Evolutionary conservation across 2,113 vertebrate genomes (phyloP), one percentile per base, ranked within the genome.

Genomic region (Arothron firmamentum): DNA sequence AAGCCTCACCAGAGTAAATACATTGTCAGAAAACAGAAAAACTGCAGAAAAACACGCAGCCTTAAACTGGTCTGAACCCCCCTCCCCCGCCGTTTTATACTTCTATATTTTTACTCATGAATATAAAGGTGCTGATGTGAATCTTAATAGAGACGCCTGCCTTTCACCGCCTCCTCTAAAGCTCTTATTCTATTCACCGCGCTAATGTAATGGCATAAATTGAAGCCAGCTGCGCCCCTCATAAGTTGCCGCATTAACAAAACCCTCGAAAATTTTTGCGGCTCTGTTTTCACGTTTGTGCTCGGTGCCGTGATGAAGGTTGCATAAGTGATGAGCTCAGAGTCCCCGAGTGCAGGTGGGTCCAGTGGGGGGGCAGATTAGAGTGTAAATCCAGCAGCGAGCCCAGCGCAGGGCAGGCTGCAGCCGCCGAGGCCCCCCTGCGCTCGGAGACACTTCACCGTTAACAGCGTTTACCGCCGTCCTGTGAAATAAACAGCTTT

Each of bases 191-290:
- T 73, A 72, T 80, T 79, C 79, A 72, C 76, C 62, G 57, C 57
- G 53, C 71, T 85, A 77, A 86, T 82, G 63, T 80, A 85, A 82
- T 55, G 61, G 73, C 51, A 63, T 80, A 81, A 85, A 87, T 84
- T 85, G 75, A 85, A 78, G 78, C 85, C 81, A 80, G 79, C 73
- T 87, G 81, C 81, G 67, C 75, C 82, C 77, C 65, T 68, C 72
- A 56, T 47, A 72, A 75, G 80, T 83, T 63, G 41, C 42, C 70
- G 71, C 65, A 77, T 74, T 77, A 77, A 67, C 38, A 13, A 65
- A 61, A 47, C 58, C 52, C 61, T 56, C 28, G 19, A 63, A 62
- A 72, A 72, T 60, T 45, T 45, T 62, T 65, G 48, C 18, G 14
- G 19, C 59, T 23, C 43, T 19, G 50, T 28, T 54, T 46, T n/a